Conservation (phyloP, 2,797 vertebrate species). For the Acrossocheilus wenchowensis region DNA sequence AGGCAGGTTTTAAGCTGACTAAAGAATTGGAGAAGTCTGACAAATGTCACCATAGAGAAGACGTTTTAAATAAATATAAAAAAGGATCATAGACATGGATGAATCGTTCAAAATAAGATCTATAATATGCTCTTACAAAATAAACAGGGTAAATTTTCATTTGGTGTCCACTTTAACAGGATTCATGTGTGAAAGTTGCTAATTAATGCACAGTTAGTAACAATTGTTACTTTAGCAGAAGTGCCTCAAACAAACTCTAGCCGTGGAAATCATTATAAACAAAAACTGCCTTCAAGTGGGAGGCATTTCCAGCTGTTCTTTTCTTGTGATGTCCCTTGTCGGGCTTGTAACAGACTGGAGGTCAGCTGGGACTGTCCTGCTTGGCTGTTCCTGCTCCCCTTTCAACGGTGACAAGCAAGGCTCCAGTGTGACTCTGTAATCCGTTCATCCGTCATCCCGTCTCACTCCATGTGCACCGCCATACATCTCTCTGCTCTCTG, state of each 20-base stretch:
- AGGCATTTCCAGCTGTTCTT: slow-evolving; percentile 12
- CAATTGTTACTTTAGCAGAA: slow-evolving; percentile 1
- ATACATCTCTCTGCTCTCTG: slow-evolving; percentile 73
- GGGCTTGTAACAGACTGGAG: slow-evolving; percentile 60
- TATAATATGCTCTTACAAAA: background rate
- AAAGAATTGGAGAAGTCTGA: too few species aligned
- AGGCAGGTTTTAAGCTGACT: too few species aligned
- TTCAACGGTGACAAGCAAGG: slow-evolving; percentile 67
- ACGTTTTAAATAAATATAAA: too few species aligned
- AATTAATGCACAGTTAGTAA: background rate
- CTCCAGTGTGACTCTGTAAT: slow-evolving; percentile 67
- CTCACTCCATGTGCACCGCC: slow-evolving; percentile 69
- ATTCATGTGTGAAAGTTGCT: background rate
- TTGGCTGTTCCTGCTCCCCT: slow-evolving; percentile 67
- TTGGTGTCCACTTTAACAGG: background rate
- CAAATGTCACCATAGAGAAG: too few species aligned
- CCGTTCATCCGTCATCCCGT: slow-evolving; percentile 82
- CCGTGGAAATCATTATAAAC: background rate
- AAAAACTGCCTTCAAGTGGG: background rate
- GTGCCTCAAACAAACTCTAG: background rate
- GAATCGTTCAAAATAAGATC: background rate
- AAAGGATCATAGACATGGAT: too few species aligned
- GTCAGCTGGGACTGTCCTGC: slow-evolving; percentile 60
- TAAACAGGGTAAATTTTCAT: background rate
- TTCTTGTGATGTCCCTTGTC: slow-evolving; percentile 57